Base-by-base conservation (phyloP, 2,888 invertebrate species). In the Macrosoma leucophasiata region DNA sequence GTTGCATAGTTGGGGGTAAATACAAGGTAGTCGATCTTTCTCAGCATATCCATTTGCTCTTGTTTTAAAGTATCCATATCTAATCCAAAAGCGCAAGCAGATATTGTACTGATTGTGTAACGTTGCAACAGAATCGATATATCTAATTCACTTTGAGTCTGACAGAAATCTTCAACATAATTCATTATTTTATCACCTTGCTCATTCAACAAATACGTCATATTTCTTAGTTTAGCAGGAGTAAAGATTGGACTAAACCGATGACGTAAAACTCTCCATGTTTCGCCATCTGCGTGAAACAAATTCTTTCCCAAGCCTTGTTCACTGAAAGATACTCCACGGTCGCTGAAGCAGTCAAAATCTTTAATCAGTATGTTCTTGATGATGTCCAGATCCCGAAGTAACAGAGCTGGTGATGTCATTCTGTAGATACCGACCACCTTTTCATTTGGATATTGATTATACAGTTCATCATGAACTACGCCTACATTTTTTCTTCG, bases 301-400 rank as follows among this genome's bases (percentile, higher is more conserved):
- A 76, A 33, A 33, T 75, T 71, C 3, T 37, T 38, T 13, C 65
- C 66, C 13, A 74, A 35, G 3, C 60, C 64, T 30, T 65, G 36
- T 4, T 60, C 58, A 18, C 62, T 62, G 9, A 66, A 58, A 19
- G 61, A 58, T 0, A 66, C 2, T 1, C 68, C 67, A 5, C 75
- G 62, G 4, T 74, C 66, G 2, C 39, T 6, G 13, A 75, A 75
- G 1, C 26, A 3, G 7, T 69, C 58, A 22, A 73, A 74, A 39
- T 73, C 73, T 35, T 67, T 70, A 8, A 74, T 63, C 46, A 73
- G 48, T 1, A 75, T 41, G 2, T 62, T 49, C 43, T 70, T 72
- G 4, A 75, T 43, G 2, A 70, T 27, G 4, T 76, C 72, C 12
- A 68, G 47, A 39, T 76, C 74, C 9, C 63, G 48, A 8, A 76